These are phyloP conservation scores for Hucho hucho DNA, from an alignment of 2,113 vertebrate genomes.

Conservation along the genomic window DNA sequence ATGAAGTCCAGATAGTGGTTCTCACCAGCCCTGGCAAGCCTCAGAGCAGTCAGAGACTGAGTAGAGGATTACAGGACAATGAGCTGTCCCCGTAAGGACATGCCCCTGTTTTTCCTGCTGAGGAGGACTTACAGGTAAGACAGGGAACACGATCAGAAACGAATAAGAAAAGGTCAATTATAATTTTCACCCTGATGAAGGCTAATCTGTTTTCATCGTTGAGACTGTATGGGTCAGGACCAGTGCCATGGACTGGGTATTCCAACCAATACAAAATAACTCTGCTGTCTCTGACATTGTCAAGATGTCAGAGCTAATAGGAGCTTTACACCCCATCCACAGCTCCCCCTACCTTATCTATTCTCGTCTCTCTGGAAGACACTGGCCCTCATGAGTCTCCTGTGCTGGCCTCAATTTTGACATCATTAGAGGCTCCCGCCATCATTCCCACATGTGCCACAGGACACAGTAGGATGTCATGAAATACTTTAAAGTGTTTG, in stretches of 20 bases:
- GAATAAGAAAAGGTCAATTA: too few relatives aligned
- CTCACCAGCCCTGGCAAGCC: slow-evolving; percentile 23
- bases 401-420: slow-evolving; percentile 12
- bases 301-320: slow-evolving; percentile 26
- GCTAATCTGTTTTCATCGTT: neutral
- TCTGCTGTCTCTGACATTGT: slow-evolving; percentile 20
- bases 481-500: neutral
- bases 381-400: slow-evolving; percentile 9
- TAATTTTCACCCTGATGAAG: neutral
- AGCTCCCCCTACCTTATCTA: slow-evolving; percentile 4
- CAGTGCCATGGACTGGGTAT: neutral
- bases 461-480: neutral
- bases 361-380: slow-evolving; percentile 20
- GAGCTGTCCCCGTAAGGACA: neutral
- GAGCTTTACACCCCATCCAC: neutral
- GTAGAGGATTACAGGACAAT: slow-evolving; percentile 32
- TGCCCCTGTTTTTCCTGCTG: neutral
- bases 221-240: neutral
- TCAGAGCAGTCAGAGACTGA: slow-evolving; percentile 15
- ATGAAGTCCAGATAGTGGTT: slow-evolving; percentile 50
- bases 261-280: slow-evolving; percentile 23
- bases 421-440: neutral
- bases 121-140: neutral
- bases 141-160: neutral
- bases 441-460: neutral